These are phyloP conservation scores for Trichomalopsis sarcophagae DNA, from an alignment of 1,140 invertebrate species.

Conservation along the genomic window DNA sequence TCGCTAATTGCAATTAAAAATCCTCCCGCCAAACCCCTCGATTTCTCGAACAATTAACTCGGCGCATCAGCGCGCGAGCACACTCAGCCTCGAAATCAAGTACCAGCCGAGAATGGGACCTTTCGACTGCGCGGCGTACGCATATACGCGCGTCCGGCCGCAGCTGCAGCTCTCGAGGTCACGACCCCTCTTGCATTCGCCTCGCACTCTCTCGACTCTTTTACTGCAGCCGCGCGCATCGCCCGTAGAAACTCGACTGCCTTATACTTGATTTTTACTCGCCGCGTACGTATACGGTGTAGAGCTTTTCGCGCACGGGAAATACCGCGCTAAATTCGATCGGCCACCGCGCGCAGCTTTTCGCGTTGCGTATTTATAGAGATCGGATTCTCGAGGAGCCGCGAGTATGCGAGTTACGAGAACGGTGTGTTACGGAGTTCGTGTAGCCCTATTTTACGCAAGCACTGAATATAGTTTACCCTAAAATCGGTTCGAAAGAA, in stretches of 20 bases:
- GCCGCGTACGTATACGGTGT: background rate
- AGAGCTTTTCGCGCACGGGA: conserved; percentile 16
- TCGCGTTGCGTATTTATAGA: background rate
- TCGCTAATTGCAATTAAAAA: background rate
- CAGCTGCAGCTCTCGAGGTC: conserved; percentile 31
- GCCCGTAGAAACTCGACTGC: no score
- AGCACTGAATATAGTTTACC: no score
- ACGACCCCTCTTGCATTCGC: conserved; percentile 10
- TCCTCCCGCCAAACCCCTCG: background rate
- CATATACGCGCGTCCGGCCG: background rate
- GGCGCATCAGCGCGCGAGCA: no score
- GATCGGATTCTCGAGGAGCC: conserved; percentile 21
- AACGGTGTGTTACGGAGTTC: no score
- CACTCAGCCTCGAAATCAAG: background rate
- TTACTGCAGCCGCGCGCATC: background rate
- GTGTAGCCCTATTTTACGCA: no score
- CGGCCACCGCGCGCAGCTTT: background rate
- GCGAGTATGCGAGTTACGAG: no score
- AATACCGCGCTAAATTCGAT: conserved; percentile 30
- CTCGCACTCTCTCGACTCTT: background rate
- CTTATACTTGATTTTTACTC: background rate
- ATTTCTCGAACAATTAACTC: background rate
- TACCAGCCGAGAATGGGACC: background rate
- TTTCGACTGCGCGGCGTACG: background rate
- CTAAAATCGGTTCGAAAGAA: background rate